phyloP scores from a whole-genome alignment of 2,113 vertebrate species.

The Neopipo cinnamomea region DNA sequence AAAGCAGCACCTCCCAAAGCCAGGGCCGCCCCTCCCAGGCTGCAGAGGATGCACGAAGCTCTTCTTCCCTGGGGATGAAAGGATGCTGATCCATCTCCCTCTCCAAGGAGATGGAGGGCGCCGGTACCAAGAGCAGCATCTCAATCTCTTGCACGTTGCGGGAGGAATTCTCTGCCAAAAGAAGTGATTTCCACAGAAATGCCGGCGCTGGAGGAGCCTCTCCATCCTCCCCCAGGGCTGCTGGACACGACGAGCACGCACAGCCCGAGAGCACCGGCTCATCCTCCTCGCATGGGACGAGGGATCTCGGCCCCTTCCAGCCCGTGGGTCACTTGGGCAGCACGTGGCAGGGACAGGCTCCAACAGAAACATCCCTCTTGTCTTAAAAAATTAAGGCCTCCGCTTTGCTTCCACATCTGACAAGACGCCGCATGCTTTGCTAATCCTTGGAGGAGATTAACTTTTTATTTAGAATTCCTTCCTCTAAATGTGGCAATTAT shows the following conservation, averaged over 20 bases:
- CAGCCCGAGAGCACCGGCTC: background rate
- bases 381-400: conserved; percentile 22
- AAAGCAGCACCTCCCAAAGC: background rate
- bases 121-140: background rate
- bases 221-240: background rate
- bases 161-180: background rate
- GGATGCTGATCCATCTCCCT: background rate
- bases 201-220: background rate
- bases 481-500: conserved; percentile 77
- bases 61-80: background rate
- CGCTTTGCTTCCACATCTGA: conserved; percentile 56
- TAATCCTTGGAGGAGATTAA: conserved; percentile 81
- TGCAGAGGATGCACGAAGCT: background rate
- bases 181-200: background rate
- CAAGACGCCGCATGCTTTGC: conserved; percentile 82
- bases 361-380: background rate
- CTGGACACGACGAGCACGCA: background rate
- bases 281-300: fast-evolving
- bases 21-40: background rate
- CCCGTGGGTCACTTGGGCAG: background rate
- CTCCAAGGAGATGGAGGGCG: fast-evolving
- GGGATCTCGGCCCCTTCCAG: background rate
- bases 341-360: background rate
- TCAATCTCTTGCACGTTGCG: fast-evolving
- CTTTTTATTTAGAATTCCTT: conserved; percentile 85